phyloP scores from a whole-genome alignment of 2,113 vertebrate species.

The Aplodontia rufa region DNA sequence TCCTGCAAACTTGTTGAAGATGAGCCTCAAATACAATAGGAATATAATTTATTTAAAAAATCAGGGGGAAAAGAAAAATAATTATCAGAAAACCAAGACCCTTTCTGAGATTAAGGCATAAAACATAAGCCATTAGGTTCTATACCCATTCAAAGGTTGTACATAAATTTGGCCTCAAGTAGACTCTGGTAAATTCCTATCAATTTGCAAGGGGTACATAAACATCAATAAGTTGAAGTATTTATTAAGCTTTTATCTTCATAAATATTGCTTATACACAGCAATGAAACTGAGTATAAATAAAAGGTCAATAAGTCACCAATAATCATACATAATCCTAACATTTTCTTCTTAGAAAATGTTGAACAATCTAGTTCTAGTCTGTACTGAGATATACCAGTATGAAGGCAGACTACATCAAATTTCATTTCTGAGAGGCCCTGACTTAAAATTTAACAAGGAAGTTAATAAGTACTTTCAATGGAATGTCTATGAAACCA shows the following conservation, averaged over 20 bases:
- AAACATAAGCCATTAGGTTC: not conserved
- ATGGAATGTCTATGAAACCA: not conserved
- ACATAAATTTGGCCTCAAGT: not conserved
- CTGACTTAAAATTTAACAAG: not conserved
- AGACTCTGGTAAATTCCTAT: not conserved
- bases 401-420: not conserved
- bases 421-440: not conserved
- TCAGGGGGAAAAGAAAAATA: not conserved
- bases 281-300: not conserved
- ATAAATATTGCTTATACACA: conserved; percentile 14
- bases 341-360: conserved; percentile 32
- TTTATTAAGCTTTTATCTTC: not conserved
- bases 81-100: not conserved
- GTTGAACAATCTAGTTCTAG: not conserved
- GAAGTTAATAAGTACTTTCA: not conserved
- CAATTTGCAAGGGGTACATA: not conserved
- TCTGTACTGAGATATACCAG: not conserved
- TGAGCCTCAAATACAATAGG: not conserved
- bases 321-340: not conserved
- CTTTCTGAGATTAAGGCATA: not conserved
- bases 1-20: conserved; percentile 15
- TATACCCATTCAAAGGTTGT: not conserved
- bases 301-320: conserved; percentile 1
- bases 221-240: not conserved
- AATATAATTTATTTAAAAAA: conserved; percentile 26